Evolutionary conservation across 2,797 vertebrate genomes (phyloP).

Genomic region (Rhabdophis nuchalis): DNA sequence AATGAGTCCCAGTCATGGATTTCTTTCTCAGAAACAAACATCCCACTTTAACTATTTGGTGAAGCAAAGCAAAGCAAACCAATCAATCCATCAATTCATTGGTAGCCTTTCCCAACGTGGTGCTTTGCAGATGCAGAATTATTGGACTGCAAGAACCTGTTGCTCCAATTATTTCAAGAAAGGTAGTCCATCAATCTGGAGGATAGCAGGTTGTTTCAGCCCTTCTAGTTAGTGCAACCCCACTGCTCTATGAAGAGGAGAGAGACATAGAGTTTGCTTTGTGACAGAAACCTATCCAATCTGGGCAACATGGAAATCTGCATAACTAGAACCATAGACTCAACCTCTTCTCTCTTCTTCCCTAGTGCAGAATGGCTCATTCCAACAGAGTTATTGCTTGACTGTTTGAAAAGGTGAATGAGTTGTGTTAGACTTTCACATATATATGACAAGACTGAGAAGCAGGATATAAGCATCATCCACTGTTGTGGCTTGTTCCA

Average conservation of each 20-base stretch:
- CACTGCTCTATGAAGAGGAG: neutral
- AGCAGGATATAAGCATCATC: neutral
- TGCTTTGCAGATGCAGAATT: neutral
- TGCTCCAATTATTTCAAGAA: neutral
- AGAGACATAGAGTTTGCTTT: neutral
- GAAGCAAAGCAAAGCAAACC: neutral
- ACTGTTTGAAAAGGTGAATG: neutral
- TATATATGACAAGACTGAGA: neutral
- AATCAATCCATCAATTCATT: neutral
- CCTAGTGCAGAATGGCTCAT: neutral
- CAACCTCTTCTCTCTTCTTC: neutral
- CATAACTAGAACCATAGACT: neutral
- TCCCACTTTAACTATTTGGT: neutral
- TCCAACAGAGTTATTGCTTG: neutral
- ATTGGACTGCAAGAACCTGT: neutral
- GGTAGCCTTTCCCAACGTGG: neutral
- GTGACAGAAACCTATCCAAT: neutral
- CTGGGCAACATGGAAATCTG: neutral
- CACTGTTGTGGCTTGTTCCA: slow-evolving; percentile 23
- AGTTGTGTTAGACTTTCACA: neutral
- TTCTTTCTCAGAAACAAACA: neutral
- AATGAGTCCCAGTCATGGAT: neutral
- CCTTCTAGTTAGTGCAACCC: neutral
- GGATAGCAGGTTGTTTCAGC: neutral
- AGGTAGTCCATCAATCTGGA: neutral